Evolutionary conservation across 2,113 vertebrate species (phyloP), one percentile per base, ranked within the genome.

Genomic region (Piaya cayana): DNA sequence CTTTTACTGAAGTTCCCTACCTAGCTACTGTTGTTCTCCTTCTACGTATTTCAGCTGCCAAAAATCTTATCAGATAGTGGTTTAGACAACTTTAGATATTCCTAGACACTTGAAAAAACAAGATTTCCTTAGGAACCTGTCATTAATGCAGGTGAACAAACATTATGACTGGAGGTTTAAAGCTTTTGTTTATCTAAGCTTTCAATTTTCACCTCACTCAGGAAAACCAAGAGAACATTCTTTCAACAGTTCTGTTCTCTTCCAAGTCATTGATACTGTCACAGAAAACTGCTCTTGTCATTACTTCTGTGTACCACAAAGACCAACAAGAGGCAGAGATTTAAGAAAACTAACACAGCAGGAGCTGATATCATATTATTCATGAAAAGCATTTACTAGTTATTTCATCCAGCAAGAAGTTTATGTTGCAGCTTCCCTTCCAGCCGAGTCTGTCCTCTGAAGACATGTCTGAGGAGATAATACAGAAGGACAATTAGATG

Each of bases 341-440:
- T 83, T 77, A 88, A 93, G 90, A 92, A 90, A 96, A 94, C 88
- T 50, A 86, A 74, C 47, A 56, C 75, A 90, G 76, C 64, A 81
- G 85, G 88, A 25, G 32, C n/a, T 70, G 64, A 1, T 83, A 90
- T 81, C 60, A 20, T 56, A 80, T 43, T 80, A 74, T 17, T 71
- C 56, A 64, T 9, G 2, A 59, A 94, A 92, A 94, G 75, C 71
- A 90, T 91, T 87, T 82, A 85, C 78, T 55, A 85, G 81, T 95
- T 94, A 80, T 93, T 92, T 78, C 71, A 95, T 93, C 37, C 86
- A 88, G 79, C 79, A 81, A 91, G 65, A 96, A 10, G 6, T 77
- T 92, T 90, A 59, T 34, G 34, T 45, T 95, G 56, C 56, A 95
- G 82, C 85, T 93, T 93, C 88, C 64, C 68, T 60, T 95, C 79